A percentile compares a stretch with the other conserved stretches of the same genome.
Conservation (phyloP, 37 sponge, comb jelly and placozoan genomes). For the Cladorhizidae sp. region DNA sequence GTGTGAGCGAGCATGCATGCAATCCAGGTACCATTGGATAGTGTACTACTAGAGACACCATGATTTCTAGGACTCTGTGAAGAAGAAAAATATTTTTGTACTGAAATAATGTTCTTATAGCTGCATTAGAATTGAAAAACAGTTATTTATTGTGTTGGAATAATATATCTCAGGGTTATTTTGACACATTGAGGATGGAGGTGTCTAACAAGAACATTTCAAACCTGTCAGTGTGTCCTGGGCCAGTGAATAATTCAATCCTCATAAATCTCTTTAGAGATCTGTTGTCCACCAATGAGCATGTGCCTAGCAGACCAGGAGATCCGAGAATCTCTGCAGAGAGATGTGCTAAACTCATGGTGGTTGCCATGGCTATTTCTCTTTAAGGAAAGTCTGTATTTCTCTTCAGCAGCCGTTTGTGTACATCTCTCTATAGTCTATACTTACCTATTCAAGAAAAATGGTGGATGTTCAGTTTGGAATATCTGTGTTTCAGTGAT, state of each 20-base stretch:
- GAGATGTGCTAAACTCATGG: conserved; percentile 83
- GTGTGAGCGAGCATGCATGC: no score
- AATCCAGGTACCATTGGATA: no score
- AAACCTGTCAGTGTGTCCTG: conserved; percentile 83
- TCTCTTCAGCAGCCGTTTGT: conserved; percentile 78
- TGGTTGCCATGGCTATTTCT: conserved; percentile 84
- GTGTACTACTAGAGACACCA: no score
- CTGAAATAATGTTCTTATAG: no score
- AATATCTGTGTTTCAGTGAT: no score
- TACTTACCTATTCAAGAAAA: conserved; percentile 68
- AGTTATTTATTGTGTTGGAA: no score
- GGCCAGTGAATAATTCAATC: conserved; percentile 71
- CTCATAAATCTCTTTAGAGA: conserved; percentile 27
- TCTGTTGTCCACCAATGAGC: neutral
- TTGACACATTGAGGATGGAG: conserved; percentile 87
- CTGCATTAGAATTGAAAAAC: no score
- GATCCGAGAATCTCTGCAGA: conserved; percentile 28
- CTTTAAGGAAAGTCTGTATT: conserved; percentile 79
- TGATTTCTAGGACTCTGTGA: no score
- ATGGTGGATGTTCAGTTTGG: no score
- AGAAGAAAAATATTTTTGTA: no score
- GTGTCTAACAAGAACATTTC: conserved; percentile 54
- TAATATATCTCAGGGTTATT: conserved; percentile 73
- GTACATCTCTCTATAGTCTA: conserved; percentile 74
- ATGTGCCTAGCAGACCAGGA: neutral